Evolutionary conservation across 2,888 invertebrate species (phyloP), one percentile per base, ranked within the genome.

Genomic region (Spilosoma lubricipeda): DNA sequence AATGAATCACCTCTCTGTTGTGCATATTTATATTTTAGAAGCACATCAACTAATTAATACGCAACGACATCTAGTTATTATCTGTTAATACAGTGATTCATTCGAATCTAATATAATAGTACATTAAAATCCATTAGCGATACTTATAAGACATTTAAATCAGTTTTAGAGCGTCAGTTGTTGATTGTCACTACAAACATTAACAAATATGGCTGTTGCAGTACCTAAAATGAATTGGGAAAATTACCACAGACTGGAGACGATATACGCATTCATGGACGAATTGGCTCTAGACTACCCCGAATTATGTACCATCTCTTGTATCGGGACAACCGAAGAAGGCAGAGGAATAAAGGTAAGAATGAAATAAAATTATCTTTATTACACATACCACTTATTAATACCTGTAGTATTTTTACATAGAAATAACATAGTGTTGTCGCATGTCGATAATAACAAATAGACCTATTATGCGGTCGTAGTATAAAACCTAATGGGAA

Each of bases 291-390:
- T 68, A 18, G 89, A 92, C 68, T 93, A 88, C 70, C 95, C 95
- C 0, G 90, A 92, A 70, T 82, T 95, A 64, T 95, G 95, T 77
- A 80, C 87, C 9, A 90, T 94, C 3, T 83, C 67, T 65, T 86
- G 89, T n/a, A 95, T 95, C 75, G 95, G 95, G 8, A 87, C 86
- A 68, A 90, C 94, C 3, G 88, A 80, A 42, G 95, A 95, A 87
- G 94, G 93, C 2, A 90, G 95, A 67, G 92, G 93, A 73, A 82
- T 95, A 30, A 92, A 92, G 91, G 95, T 95, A 88, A 69, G n/a
- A 74, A n/a, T 48, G n/a, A 11, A 33, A 56, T 33, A 33, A 33
- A 33, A 33, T 33, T 33, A n/a, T 13, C 27, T 70, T 63, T 75
- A 77, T 65, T 52, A 30, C 72, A 20, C 18, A 42, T n/a, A 59